Conservation (phyloP, 2,888 invertebrate species). For the Acholoe squamosa region DNA sequence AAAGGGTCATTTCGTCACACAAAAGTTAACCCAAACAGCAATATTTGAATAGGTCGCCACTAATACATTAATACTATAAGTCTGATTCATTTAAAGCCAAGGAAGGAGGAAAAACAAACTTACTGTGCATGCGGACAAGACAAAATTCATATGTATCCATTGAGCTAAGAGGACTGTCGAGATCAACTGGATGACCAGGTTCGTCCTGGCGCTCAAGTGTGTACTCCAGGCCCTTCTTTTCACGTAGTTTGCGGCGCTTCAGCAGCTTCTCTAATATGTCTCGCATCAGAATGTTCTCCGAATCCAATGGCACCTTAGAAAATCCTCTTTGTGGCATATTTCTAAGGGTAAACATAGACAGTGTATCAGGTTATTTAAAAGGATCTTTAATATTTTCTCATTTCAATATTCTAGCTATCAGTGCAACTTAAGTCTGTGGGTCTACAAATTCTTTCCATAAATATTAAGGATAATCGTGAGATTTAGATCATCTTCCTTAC, state of each 20-base stretch:
- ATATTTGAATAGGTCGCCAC: too few relatives aligned
- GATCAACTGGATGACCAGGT: slow-evolving; percentile 80
- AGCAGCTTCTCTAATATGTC: slow-evolving; percentile 79
- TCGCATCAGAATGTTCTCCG: slow-evolving; percentile 75
- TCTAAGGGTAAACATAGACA: slow-evolving; percentile 73
- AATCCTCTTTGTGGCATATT: slow-evolving; percentile 81
- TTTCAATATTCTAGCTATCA: neutral
- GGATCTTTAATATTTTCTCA: neutral
- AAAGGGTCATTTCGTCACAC: too few relatives aligned
- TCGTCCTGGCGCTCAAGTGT: slow-evolving; percentile 82
- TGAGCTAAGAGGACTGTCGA: slow-evolving; percentile 79
- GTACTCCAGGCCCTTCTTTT: slow-evolving; percentile 79
- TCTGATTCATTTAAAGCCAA: neutral
- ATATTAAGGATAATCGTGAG: too few relatives aligned
- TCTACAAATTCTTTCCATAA: too few relatives aligned
- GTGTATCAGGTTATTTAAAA: neutral
- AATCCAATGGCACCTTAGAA: slow-evolving; percentile 82
- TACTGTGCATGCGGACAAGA: slow-evolving; percentile 82
- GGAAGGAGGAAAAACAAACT: slow-evolving; percentile 67
- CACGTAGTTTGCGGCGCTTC: slow-evolving; percentile 77
- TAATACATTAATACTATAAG: too few relatives aligned
- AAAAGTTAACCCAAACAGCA: too few relatives aligned
- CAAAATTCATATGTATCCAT: slow-evolving; percentile 82
- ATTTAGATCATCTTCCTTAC: too few relatives aligned
- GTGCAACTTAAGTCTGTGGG: too few relatives aligned